A percentile compares a stretch with the other conserved stretches of the same genome.
Conservation (phyloP, 1,140 invertebrate species). For the Brachionus manjavacas region DNA sequence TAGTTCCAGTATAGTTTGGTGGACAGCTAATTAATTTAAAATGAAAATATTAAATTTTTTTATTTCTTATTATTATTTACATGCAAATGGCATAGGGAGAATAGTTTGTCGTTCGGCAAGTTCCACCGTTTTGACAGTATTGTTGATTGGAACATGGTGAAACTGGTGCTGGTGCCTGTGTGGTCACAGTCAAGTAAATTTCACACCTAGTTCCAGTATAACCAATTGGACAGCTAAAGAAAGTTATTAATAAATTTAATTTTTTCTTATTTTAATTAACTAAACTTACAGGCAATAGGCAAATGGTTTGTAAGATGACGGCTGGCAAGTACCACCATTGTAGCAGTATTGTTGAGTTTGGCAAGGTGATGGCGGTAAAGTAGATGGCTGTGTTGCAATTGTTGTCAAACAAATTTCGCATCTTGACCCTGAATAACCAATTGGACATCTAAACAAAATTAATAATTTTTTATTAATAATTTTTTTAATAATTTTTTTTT, state of each 20-base stretch:
- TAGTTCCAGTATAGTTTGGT: conserved; percentile 9
- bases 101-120: not conserved
- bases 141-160: not conserved
- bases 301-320: not conserved
- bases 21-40: conserved; percentile 3
- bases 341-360: conserved; percentile 23
- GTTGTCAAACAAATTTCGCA: conserved; percentile 13
- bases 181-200: not conserved
- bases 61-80: not conserved
- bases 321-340: conserved; percentile 10
- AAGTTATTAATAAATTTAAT: not conserved
- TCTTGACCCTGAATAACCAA: not conserved
- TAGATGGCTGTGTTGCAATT: not conserved
- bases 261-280: not conserved
- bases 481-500: not conserved
- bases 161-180: conserved; percentile 25
- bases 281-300: not conserved
- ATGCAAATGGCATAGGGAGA: conserved; percentile 33
- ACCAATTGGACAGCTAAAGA: not conserved
- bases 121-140: conserved; percentile 29
- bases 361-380: not conserved
- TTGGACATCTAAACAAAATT: conserved; percentile 27
- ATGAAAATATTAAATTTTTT: not conserved
- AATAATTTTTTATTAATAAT: not conserved
- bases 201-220: conserved; percentile 25